Base-by-base conservation (phyloP, 2,888 invertebrate species). In the Diplazon laetatorius region DNA sequence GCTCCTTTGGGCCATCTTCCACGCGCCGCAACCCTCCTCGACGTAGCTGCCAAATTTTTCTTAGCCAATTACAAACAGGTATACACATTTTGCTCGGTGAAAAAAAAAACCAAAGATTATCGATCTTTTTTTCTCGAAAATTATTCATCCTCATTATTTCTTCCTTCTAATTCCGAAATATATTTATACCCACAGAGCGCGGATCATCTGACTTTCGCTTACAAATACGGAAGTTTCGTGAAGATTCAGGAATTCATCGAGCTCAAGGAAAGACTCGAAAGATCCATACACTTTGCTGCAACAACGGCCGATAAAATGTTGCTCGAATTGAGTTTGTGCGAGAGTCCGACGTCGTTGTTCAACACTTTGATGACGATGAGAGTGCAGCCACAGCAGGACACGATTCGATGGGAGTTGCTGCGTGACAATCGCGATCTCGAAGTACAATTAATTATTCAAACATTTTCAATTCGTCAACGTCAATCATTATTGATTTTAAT, bases 191-290 rank as follows among this genome's bases (percentile, higher is more conserved):
- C 90, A 62, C 92, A 97, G 96, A 96, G 97, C 86, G 94, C 97
- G 59, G 98, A 98, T 90, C 97, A 97, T 90, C 93, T 98, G 68
- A 96, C 97, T 25, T 95, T 96, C 87, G 96, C 97, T 8, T 98
- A 98, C 92, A 98, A 98, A 89, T 98, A 95, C 91, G 98, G 98
- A 10, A 97, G 98, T 52, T 98, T 98, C 92, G 94, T 95, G 83
- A 98, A 98, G 93, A 94, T 98, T 82, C 94, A 96, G 83, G 98
- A 98, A 91, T 96, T 99, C 89, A 94, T 96, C 86, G 94, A 95
- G 87, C 96, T 98, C 90, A 94, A 96, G 84, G 95, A 95, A 84
- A 93, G 96, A 60, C 92, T 98, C 77, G 95, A 95, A 84, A 95
- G 95, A 85, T 98, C 98, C 81, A 92, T 96, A 72, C 96, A 98